These are phyloP conservation scores for Cetonia aurata DNA, from an alignment of 2,888 invertebrate genomes.

Conservation along the genomic window DNA sequence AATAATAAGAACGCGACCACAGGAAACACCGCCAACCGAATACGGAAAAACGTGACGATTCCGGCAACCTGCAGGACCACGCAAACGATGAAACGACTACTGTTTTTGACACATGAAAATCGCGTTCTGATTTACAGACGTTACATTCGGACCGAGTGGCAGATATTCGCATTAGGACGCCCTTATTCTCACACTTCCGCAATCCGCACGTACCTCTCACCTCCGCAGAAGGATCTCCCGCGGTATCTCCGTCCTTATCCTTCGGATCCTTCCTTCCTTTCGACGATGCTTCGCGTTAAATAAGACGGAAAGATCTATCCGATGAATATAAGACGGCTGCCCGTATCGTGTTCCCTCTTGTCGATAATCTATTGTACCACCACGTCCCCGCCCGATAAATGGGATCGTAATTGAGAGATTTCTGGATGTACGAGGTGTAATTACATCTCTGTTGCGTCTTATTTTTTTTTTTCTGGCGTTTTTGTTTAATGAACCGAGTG, in stretches of 20 bases:
- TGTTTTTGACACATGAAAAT: constrained; percentile 39
- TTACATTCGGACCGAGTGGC: constrained; percentile 16
- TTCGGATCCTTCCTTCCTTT: not conserved
- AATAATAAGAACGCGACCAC: constrained; percentile 12
- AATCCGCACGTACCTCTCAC: not conserved
- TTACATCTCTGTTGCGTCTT: not conserved
- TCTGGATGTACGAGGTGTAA: constrained; percentile 10
- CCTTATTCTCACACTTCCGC: constrained; percentile 3
- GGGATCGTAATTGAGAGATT: not conserved
- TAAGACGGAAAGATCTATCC: constrained; percentile 18
- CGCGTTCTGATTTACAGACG: constrained; percentile 28
- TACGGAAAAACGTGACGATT: constrained; percentile 1
- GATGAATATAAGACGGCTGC: not conserved
- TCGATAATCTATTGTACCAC: constrained; percentile 7
- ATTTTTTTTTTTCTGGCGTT: not conserved
- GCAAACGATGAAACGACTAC: constrained; percentile 1
- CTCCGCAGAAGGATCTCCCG: not conserved
- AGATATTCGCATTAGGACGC: constrained; percentile 33
- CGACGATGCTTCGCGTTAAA: constrained; percentile 6
- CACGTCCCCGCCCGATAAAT: not conserved
- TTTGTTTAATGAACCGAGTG: not conserved
- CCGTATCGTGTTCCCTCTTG: constrained; percentile 1
- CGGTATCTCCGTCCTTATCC: not conserved
- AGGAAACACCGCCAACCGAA: not conserved
- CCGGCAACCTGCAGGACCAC: not conserved